Base-by-base conservation (phyloP, 2,113 vertebrate genomes). In the Coryphaenoides rupestris region DNA sequence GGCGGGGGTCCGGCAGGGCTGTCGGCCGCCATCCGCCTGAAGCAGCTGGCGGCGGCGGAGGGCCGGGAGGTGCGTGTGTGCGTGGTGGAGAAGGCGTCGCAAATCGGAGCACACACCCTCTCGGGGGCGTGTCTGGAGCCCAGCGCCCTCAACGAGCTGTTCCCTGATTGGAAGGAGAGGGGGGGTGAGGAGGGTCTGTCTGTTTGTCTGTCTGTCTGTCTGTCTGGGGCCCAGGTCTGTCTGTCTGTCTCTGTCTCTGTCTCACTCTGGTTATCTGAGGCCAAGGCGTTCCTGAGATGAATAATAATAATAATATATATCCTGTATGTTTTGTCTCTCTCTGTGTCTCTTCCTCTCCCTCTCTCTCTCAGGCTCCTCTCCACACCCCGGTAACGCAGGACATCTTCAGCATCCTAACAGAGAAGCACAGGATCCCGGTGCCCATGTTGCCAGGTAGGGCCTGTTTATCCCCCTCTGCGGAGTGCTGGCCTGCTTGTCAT, bases 91-190 rank as follows among this genome's bases (percentile, higher is more conserved):
- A 99, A 99, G 65, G 95, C 95, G 15, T 92, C 96, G 66, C 96
- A 98, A 69, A 92, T 99, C 1, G 96, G 97, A 5, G 95, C 93
- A 0, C 97, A 99, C 76, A 99, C 87, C 0, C 91, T 99, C n/a
- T 99, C 97, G 0, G 97, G 97, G 62, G 95, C 97, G 33, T 99
- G 97, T 77, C 67, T 99, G 3, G 96, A 99, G 74, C 95, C 95
- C 55, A 81, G 76, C 28, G 84, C 95, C n/a, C 92, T 99, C 23
- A 62, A 75, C 7, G 96, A 99, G 63, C 94, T 99, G 21, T 89
- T 98, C 66, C 95, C 96, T 5, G 96, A 99, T 76, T 99, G 96
- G 97, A 98, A 97, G 75, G 95, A 98, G 53, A 89, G 93, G 65
- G 95, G 95, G 88, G 97, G n/a, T n/a, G n/a, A n/a, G n/a, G n/a